phyloP scores from a whole-genome alignment of 2,113 vertebrate species.

The Glaucomys volans region DNA sequence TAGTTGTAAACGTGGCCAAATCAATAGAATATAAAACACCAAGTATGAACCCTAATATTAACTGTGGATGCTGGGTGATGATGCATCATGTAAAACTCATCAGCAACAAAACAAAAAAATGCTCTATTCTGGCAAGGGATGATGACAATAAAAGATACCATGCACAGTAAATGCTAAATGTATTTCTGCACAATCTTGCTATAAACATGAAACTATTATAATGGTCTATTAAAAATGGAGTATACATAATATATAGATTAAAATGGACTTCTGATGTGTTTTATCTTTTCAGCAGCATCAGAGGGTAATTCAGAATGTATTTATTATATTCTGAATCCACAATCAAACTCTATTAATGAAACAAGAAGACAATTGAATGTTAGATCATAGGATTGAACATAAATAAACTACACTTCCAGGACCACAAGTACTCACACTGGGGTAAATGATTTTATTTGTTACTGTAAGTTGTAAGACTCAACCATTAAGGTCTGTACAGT shows the following conservation, averaged over 20 bases:
- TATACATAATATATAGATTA: neutral
- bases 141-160: neutral
- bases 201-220: neutral
- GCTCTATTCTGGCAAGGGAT: neutral
- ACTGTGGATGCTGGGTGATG: neutral
- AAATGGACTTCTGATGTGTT: neutral
- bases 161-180: neutral
- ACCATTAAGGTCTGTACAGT: neutral
- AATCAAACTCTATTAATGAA: neutral
- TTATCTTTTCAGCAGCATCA: slow-evolving; percentile 21
- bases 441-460: neutral
- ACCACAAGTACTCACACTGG: neutral
- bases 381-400: neutral
- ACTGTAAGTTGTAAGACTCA: neutral
- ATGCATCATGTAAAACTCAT: no score
- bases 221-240: neutral
- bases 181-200: neutral
- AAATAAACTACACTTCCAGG: neutral
- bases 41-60: neutral
- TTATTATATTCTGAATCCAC: neutral
- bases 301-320: neutral
- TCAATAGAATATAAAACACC: neutral
- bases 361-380: neutral
- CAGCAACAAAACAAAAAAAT: neutral
- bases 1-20: neutral